These are phyloP conservation scores for Chiridota heheva DNA, from an alignment of 35 echinoderm and acorn worm genomes.

Conservation along the genomic window DNA sequence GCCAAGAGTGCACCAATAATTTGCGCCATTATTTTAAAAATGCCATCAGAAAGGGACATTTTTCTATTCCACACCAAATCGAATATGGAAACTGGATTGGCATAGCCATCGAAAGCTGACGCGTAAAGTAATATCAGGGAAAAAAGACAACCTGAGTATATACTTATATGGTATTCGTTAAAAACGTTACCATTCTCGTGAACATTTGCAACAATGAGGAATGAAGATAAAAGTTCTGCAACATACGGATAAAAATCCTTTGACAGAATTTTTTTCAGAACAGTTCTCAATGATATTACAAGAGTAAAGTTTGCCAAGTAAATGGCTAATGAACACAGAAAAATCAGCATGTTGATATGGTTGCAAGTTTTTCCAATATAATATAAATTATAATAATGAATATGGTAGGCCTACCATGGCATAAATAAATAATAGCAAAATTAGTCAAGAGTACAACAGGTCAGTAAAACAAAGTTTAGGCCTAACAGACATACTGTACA, in stretches of 20 bases:
- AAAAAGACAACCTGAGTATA: constrained; percentile 71
- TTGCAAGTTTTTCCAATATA: too few relatives aligned
- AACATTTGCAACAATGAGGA: constrained; percentile 71
- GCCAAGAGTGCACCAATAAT: constrained; percentile 43
- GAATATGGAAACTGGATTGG: constrained; percentile 75
- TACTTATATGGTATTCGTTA: constrained; percentile 43
- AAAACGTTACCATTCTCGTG: constrained; percentile 86
- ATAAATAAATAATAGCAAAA: too few relatives aligned
- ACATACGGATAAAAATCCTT: constrained; percentile 65
- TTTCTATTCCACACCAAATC: constrained; percentile 60
- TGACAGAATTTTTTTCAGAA: constrained; percentile 44
- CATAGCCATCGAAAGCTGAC: constrained; percentile 56
- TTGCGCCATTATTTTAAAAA: constrained; percentile 60
- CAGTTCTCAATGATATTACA: constrained; percentile 7
- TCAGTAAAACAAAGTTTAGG: too few relatives aligned
- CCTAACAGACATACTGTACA: too few relatives aligned
- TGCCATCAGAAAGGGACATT: constrained; percentile 43
- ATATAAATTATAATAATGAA: too few relatives aligned
- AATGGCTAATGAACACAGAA: constrained; percentile 31
- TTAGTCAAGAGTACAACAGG: too few relatives aligned
- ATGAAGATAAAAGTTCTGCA: constrained; percentile 73
- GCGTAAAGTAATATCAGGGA: constrained; percentile 55
- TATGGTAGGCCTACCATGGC: too few relatives aligned
- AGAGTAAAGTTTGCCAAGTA: constrained; percentile 32
- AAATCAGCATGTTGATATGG: constrained; percentile 13